Evolutionary conservation across 2,113 vertebrate genomes (phyloP), one percentile per base, ranked within the genome.

Genomic region (Hippopotamus amphibius): DNA sequence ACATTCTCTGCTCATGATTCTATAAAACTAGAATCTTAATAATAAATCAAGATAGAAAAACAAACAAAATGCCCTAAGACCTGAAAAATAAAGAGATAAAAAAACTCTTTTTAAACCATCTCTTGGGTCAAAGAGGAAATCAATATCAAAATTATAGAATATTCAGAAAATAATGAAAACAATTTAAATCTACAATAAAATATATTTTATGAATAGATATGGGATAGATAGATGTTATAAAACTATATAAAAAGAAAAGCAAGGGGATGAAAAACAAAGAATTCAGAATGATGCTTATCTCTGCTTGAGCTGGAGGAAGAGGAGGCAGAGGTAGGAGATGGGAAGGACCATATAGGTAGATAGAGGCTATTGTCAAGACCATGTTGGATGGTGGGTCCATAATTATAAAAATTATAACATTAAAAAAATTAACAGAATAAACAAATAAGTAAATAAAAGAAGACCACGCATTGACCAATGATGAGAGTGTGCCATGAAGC

Each of bases 381-480:
- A 13, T 46, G 15, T n/a, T 80, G 55, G 7, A 7, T 87, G 72
- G 24, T 37, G 46, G 57, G 53, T 41, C 28, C 50, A 37, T 55
- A 79, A 55, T 55, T 79, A 55, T n/a, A 79, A 55, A 79, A 55
- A 7, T 79, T 50, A 79, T 55, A 79, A 79, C 30, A 50, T 30
- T 79, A 53, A 53, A 66, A 90, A 37, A 57, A 22, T 3, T 26
- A 81, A 24, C 5, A 71, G 43, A 61, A 53, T 83, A 43, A 74
- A 28, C 76, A 72, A 43, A n/a, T 50, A 80, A 80, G 77, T 57
- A 80, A 76, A 66, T 46, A 72, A 92, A 88, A 82, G 55, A 92
- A 55, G 16, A 50, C 41, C 68, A 55, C 46, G 46, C 28, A 30
- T 41, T 92, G 65, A 81, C 28, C 22, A 80, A 48, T 76, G 30